Base-by-base conservation (phyloP, 1,140 invertebrate species). In the Ceratina australensis region DNA sequence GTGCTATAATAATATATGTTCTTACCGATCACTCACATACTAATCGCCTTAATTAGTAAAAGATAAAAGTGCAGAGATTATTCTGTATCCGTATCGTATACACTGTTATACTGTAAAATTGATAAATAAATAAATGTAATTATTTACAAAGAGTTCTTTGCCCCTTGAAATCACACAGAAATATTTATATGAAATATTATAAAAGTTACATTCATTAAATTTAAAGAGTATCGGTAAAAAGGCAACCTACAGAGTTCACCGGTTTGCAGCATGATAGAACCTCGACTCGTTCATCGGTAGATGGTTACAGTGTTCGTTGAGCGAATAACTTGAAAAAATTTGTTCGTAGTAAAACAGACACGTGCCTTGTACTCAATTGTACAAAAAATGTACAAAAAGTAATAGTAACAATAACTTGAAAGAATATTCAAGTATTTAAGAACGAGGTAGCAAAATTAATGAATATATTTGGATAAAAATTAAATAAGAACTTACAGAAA, bases 51-150 rank as follows among this genome's bases (percentile, higher is more conserved):
- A 86, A 91, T 90, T 89, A 89, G 87, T 88, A 87, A 89, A 87
- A 72, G 78, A 90, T 88, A 89, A 84, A 42, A 83, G 61, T 68
- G 64, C 64, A 85, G 72, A 87, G 87, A 87, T 87, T 88, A 89
- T 90, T 90, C 87, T 91, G 83, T 90, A 91, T 83, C 89, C 86
- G 87, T 87, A 91, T 87, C 84, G 83, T 87, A 89, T 88, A 89
- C 81, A 83, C 79, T 90, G 87, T 91, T 90, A 90, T 82, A 88
- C 79, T 91, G 90, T 91, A 90, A 89, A 91, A 90, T 90, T 90
- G 87, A 91, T 89, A 89, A 90, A 88, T 87, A 80, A 90, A 91
- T 89, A 91, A 91, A 91, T 89, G 88, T 90, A 87, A 89, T 90
- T 90, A 90, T 90, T 90, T 90, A 89, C 87, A 73, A n/a, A 2